phyloP scores from a whole-genome alignment of 1,140 invertebrate genomes.

The Portunus trituberculatus region DNA sequence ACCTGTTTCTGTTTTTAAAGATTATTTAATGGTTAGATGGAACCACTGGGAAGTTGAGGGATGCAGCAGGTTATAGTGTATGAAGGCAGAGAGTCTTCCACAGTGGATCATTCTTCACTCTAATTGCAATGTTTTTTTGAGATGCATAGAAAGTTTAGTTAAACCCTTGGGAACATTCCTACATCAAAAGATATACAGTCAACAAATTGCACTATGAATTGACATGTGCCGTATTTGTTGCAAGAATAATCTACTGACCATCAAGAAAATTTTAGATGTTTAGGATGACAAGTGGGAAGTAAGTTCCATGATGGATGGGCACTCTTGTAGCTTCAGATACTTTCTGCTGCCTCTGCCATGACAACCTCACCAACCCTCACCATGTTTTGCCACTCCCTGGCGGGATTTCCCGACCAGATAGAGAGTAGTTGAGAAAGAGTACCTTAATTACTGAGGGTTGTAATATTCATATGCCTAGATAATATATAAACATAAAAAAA shows the following conservation, averaged over 20 bases:
- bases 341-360: background rate
- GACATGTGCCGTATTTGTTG: background rate
- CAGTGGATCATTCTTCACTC: constrained; percentile 35
- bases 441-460: background rate
- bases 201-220: background rate
- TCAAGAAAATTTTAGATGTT: background rate
- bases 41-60: constrained; percentile 46
- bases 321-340: background rate
- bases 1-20: constrained; percentile 64
- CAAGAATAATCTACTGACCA: background rate
- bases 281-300: background rate
- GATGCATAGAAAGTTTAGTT: background rate
- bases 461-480: background rate
- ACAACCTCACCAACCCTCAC: background rate
- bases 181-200: background rate
- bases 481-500: background rate
- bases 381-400: background rate
- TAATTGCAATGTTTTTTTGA: background rate
- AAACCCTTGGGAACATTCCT: background rate
- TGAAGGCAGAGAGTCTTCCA: constrained; percentile 52
- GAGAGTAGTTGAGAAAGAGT: background rate
- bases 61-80: constrained; percentile 34
- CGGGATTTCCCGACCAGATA: background rate
- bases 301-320: background rate
- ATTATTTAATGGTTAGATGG: background rate